Percentiles rank a stretch among this genome's conserved stretches.
Evolutionary conservation across 2,113 vertebrate genomes (phyloP).

Genomic region (Willisornis vidua): DNA sequence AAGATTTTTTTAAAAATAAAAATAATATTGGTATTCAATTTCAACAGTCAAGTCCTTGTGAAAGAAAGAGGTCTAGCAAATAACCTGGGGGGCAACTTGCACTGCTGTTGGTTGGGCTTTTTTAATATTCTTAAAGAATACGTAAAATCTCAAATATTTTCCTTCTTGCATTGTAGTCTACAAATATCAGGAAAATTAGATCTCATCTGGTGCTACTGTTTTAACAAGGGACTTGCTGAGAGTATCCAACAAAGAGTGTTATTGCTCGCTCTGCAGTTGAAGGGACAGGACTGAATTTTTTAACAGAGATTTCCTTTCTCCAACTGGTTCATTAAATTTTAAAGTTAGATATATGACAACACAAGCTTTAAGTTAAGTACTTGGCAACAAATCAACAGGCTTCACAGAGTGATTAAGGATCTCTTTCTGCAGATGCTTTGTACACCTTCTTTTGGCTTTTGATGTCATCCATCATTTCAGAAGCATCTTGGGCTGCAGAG

Average conservation of each 20-base stretch:
- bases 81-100: background rate
- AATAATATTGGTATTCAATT: background rate
- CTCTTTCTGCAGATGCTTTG: background rate
- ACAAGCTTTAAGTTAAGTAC: background rate
- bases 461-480: background rate
- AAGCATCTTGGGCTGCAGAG: background rate
- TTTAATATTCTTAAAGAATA: background rate
- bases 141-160: background rate
- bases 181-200: background rate
- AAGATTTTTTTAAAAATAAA: background rate
- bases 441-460: background rate
- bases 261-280: background rate
- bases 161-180: background rate
- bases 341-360: background rate
- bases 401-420: background rate
- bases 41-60: background rate
- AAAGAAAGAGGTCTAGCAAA: background rate
- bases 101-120: background rate
- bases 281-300: background rate
- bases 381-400: constrained; percentile 24
- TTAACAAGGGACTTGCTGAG: background rate
- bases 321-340: background rate
- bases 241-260: background rate
- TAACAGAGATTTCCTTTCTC: background rate
- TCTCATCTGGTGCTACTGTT: background rate